Evolutionary conservation across 2,797 vertebrate species (phyloP).

Genomic region (Halcyon chelicuti): DNA sequence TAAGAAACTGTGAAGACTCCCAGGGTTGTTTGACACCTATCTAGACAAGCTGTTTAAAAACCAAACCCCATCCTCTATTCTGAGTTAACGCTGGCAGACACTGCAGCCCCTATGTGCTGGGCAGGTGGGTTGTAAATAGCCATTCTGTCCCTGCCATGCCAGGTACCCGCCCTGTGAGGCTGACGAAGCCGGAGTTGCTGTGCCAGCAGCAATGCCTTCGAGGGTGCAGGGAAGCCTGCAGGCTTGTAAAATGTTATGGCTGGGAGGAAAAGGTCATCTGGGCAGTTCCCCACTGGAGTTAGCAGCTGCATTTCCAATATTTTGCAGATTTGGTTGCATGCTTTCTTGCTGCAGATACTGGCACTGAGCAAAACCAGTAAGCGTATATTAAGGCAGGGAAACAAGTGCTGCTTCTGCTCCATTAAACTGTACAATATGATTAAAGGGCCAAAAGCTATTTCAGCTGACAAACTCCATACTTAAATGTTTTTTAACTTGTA

Average conservation of each 20-base stretch:
- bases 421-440: background rate
- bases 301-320: background rate
- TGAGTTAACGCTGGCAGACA: background rate
- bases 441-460: conserved; percentile 13
- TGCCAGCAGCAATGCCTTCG: background rate
- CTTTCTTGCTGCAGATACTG: background rate
- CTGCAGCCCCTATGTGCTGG: background rate
- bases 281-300: background rate
- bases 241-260: background rate
- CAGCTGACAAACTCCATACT: background rate
- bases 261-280: background rate
- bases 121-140: background rate
- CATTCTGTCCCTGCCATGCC: background rate
- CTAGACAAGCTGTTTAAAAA: background rate
- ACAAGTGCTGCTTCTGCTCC: background rate
- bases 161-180: background rate
- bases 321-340: background rate
- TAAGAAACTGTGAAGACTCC: background rate
- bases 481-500: conserved; percentile 18
- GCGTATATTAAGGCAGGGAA: background rate
- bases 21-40: background rate
- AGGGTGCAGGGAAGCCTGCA: background rate
- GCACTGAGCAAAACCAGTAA: background rate
- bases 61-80: background rate
- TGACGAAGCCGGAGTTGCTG: background rate